These are phyloP conservation scores for Apotomis capreana DNA, from an alignment of 2,888 invertebrate genomes.

Conservation along the genomic window DNA sequence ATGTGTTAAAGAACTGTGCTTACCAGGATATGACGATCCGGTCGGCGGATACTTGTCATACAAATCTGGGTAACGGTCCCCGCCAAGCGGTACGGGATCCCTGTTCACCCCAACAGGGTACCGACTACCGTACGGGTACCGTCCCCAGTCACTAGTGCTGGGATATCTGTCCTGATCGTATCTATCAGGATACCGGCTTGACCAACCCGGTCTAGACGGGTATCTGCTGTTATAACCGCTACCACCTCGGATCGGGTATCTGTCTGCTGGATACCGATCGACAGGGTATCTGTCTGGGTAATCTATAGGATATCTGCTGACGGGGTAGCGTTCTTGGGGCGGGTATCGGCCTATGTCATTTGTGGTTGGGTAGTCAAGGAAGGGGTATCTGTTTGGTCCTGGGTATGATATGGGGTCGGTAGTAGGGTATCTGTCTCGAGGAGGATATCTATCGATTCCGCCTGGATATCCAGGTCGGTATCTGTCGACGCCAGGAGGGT, in stretches of 20 bases:
- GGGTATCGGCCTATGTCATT: conserved; percentile 62
- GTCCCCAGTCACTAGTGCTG: conserved; percentile 68
- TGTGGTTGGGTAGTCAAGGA: conserved; percentile 51
- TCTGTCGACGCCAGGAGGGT: conserved; percentile 66
- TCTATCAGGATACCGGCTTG: conserved; percentile 77
- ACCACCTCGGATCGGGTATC: conserved; percentile 55
- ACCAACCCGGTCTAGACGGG: conserved; percentile 64
- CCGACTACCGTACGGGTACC: conserved; percentile 71
- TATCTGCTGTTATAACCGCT: conserved; percentile 53
- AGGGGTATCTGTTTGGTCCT: conserved; percentile 52
- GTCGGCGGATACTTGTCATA: conserved; percentile 84
- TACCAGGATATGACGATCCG: conserved; percentile 80
- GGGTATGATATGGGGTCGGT: conserved; percentile 59
- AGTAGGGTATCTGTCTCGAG: conserved; percentile 64
- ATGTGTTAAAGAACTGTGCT: conserved; percentile 53
- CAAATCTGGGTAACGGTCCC: conserved; percentile 77
- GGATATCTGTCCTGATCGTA: conserved; percentile 76
- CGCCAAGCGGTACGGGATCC: conserved; percentile 78
- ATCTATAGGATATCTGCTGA: conserved; percentile 71
- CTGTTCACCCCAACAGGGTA: conserved; percentile 79
- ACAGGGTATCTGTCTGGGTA: conserved; percentile 68
- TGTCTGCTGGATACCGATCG: conserved; percentile 61
- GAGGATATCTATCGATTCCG: conserved; percentile 69
- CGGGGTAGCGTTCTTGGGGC: conserved; percentile 68
- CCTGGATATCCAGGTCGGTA: conserved; percentile 63